A percentile compares a stretch with the other conserved stretches of the same genome.
Conservation (phyloP, 2,797 vertebrate species). For the Todus mexicanus region DNA sequence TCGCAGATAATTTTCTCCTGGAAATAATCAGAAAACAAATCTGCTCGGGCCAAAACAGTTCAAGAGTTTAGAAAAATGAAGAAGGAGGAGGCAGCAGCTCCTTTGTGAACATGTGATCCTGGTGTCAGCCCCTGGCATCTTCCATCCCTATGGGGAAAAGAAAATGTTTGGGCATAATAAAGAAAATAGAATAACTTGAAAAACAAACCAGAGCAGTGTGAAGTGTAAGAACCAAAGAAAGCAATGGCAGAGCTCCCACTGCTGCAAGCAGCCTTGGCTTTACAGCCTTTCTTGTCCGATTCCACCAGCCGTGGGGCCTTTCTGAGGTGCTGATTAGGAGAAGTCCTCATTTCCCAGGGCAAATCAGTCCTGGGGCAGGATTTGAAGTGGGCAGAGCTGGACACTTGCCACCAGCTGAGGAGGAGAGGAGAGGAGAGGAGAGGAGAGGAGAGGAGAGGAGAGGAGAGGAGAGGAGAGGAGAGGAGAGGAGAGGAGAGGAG, state of each 20-base stretch:
- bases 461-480: background rate
- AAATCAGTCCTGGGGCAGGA: background rate
- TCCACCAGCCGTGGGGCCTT: background rate
- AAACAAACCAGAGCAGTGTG: conserved; percentile 26
- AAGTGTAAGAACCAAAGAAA: background rate
- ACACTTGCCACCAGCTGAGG: background rate
- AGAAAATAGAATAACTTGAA: conserved; percentile 13
- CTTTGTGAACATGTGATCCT: background rate
- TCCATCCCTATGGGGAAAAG: background rate
- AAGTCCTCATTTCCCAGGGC: background rate
- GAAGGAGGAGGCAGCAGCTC: background rate
- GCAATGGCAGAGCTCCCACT: background rate
- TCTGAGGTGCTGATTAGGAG: background rate
- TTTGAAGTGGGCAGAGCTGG: background rate
- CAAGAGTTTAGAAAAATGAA: background rate
- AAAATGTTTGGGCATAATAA: conserved; percentile 14
- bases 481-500: background rate
- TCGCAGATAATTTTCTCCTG: background rate
- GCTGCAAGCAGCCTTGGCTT: background rate
- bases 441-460: too few species aligned
- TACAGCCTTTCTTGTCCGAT: background rate
- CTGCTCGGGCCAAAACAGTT: background rate
- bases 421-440: background rate
- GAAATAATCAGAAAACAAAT: background rate
- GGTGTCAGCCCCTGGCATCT: background rate